phyloP scores from a whole-genome alignment of 2,113 vertebrate species.

The Halichoerus grypus region DNA sequence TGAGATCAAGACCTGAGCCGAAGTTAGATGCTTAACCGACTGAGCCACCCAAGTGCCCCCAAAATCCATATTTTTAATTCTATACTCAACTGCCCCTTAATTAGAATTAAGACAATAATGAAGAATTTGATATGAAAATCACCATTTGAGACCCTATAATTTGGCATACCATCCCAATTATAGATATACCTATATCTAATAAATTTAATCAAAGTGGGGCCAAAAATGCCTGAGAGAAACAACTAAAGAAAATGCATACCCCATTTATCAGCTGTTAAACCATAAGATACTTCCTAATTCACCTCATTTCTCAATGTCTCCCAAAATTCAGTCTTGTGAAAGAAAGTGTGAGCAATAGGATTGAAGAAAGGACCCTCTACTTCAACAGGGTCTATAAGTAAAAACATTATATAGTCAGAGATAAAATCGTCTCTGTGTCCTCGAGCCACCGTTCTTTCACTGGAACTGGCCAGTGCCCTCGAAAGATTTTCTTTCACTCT shows the following conservation, averaged over 20 bases:
- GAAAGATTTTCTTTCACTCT: neutral
- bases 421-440: neutral
- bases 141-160: slow-evolving; percentile 7
- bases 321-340: slow-evolving; percentile 17
- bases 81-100: neutral
- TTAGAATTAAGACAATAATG: slow-evolving; percentile 37
- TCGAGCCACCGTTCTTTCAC: neutral
- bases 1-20: neutral
- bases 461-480: neutral
- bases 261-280: slow-evolving; percentile 37
- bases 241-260: slow-evolving; percentile 34
- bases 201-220: neutral
- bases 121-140: slow-evolving; percentile 26
- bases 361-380: neutral
- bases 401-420: neutral
- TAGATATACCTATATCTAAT: slow-evolving; percentile 35
- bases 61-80: neutral
- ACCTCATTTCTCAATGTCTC: slow-evolving; percentile 43
- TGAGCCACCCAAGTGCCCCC: neutral
- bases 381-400: neutral
- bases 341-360: neutral
- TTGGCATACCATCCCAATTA: slow-evolving; percentile 18
- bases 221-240: slow-evolving; percentile 2
- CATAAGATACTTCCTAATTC: neutral
- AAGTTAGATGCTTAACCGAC: neutral